A percentile compares a stretch with the other conserved stretches of the same genome.
These are phyloP conservation scores for Bombyx mori DNA, from an alignment of 1,140 invertebrate species.

Conservation along the genomic window DNA sequence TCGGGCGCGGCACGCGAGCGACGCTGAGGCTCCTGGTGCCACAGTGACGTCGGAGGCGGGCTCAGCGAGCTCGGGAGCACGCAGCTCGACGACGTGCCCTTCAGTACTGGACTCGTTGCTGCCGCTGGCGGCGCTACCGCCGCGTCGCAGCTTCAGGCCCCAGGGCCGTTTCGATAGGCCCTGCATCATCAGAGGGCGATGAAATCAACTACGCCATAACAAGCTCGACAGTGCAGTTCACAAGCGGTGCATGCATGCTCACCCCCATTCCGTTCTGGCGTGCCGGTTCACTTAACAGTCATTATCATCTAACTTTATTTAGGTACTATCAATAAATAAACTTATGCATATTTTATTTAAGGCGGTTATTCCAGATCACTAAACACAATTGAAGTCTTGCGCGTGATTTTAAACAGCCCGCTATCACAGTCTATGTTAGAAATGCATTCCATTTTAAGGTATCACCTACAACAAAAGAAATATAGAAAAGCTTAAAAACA, in stretches of 20 bases:
- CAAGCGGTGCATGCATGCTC: constrained; percentile 57
- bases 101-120: constrained; percentile 36
- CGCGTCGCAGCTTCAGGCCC: constrained; percentile 67
- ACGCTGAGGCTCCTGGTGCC: constrained; percentile 39
- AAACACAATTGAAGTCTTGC: constrained; percentile 46
- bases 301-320: constrained; percentile 26
- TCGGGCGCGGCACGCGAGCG: constrained; percentile 47
- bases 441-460: constrained; percentile 51
- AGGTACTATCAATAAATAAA: constrained; percentile 48
- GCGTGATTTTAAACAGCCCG: constrained; percentile 34
- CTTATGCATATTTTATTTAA: constrained; percentile 32
- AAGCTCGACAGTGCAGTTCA: neutral
- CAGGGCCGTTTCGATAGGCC: constrained; percentile 70
- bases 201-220: neutral
- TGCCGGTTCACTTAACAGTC: constrained; percentile 20
- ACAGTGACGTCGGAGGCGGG: constrained; percentile 51
- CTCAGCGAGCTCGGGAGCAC: constrained; percentile 56
- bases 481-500: constrained; percentile 56
- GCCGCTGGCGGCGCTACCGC: constrained; percentile 25
- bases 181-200: constrained; percentile 21
- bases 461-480: constrained; percentile 70
- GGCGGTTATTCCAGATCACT: constrained; percentile 43
- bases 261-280: constrained; percentile 21
- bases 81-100: constrained; percentile 54
- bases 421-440: constrained; percentile 65